Evolutionary conservation across 1,140 invertebrate species (phyloP), one percentile per base, ranked within the genome.

Genomic region (Tetramorium simillimum): DNA sequence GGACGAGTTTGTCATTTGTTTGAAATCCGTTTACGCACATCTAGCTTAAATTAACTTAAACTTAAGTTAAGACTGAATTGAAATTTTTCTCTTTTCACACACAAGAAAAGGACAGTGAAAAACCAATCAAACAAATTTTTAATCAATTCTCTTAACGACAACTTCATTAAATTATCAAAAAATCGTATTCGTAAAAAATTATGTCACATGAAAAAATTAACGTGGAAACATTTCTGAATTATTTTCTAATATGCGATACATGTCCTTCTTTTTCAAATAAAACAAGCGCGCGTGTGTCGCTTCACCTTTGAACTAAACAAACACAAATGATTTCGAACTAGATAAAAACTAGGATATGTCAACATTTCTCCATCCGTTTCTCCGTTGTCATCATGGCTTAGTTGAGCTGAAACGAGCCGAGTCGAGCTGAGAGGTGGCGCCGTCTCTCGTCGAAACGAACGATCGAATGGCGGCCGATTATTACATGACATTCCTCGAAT

Each of bases 401-500:
- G 43, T 40, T 28, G 60, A 75, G 51, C 18, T 16, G 28, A 63
- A 62, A 62, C 14, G 46, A 73, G 88, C n/a, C 21, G 24, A 53
- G 51, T 14, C 51, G 77, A 90, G 90, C 92, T 91, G 91, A 91
- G 86, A 89, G 87, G 91, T 95, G 93, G 94, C 93, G 93, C 94
- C 94, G 87, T 91, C 94, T 94, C 85, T 89, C 85, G 93, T 87
- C 77, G 24, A 56, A 91, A 90, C 87, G 88, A 63, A 87, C 88
- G 90, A 80, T 89, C 90, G 88, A 92, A 90, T 89, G 89, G 88
- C 91, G 89, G 92, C 91, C 92, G 94, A 95, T 95, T 95, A 95
- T 95, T 95, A 95, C 93, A 94, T 93, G 93, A 94, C 93, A 95
- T 95, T 95, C 94, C 94, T 91, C 92, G 93, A 90, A 95, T 95